These are phyloP conservation scores for Scarus forsteni DNA, from an alignment of 2,797 vertebrate species.

Conservation along the genomic window DNA sequence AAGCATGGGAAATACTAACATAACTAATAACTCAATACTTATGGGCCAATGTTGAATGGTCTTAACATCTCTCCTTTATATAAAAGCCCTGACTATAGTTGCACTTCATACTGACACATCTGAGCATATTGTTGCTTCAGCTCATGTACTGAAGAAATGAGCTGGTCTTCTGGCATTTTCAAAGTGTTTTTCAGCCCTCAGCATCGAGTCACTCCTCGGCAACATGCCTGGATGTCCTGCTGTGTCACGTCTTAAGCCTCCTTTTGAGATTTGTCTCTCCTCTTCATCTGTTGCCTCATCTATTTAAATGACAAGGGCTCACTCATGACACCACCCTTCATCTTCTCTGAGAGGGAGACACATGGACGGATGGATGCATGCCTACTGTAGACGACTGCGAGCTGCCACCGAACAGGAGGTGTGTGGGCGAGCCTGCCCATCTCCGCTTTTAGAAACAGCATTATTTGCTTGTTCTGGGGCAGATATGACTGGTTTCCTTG, in stretches of 20 bases:
- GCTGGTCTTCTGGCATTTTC: conserved; percentile 23
- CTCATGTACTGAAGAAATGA: conserved; percentile 18
- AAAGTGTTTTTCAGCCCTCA: conserved; percentile 41
- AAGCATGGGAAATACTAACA: too few species aligned
- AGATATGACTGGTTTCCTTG: conserved; percentile 81
- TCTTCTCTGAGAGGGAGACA: conserved; percentile 61
- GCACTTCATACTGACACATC: conserved; percentile 25
- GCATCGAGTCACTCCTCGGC: conserved; percentile 38
- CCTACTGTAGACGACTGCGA: conserved; percentile 68
- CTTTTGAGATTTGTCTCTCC: conserved; percentile 60
- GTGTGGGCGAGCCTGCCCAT: conserved; percentile 81
- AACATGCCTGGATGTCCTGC: conserved; percentile 53
- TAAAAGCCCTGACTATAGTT: not conserved
- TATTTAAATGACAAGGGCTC: conserved; percentile 70
- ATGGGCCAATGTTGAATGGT: too few species aligned
- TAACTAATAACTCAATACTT: too few species aligned
- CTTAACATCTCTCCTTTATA: too few species aligned
- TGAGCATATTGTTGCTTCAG: conserved; percentile 19
- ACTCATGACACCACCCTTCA: conserved; percentile 68
- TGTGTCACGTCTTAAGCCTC: conserved; percentile 59
- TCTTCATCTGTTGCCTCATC: conserved; percentile 69
- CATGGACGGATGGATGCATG: conserved; percentile 66
- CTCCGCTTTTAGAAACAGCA: conserved; percentile 82
- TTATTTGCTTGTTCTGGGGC: conserved; percentile 78
- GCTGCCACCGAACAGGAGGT: conserved; percentile 80